Evolutionary conservation across 2,888 invertebrate species (phyloP), one percentile per base, ranked within the genome.

Genomic region (Choristoneura rosaceana): DNA sequence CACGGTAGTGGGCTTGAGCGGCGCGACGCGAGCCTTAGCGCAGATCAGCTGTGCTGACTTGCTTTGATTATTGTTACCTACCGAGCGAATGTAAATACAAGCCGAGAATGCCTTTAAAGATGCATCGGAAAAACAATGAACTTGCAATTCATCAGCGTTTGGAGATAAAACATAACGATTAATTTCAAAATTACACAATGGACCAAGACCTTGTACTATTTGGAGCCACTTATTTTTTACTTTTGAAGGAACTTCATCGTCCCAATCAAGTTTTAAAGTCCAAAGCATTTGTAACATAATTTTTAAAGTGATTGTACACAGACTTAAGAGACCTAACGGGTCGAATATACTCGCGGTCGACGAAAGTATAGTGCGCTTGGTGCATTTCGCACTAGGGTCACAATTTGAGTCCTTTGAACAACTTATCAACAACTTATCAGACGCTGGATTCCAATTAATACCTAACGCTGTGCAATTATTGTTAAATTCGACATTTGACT

Each of bases 111-210:
- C 62, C 1, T 12, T 1, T 14, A 33, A 5, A 1, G 62, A 63
- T 10, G 62, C 45, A 4, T 63, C 62, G 1, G 33, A 43, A n/a
- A 47, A 63, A 7, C 25, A 47, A 47, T 63, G 62, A 5, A 63
- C 5, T 33, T 47, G 17, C 1, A 43, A 8, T 12, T 4, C 2
- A 2, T 17, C 33, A 1, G 62, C 25, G 3, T 5, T 3, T 1
- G 33, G n/a, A 14, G 0, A 12, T 0, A 25, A 12, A 4, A 34
- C 45, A 45, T 15, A 34, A 1, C 62, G 45, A 4, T 17, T 3
- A n/a, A 62, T 25, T 12, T 45, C 2, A 12, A 45, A 45, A 3
- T 15, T 17, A 17, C 38, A 38, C 7, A 60, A 15, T 10, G 17
- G 8, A 43, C 4, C 1, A 12, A 43, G 25, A 7, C 17, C 14